phyloP scores from a whole-genome alignment of 1,140 invertebrate genomes.

The Octopus sinensis region DNA sequence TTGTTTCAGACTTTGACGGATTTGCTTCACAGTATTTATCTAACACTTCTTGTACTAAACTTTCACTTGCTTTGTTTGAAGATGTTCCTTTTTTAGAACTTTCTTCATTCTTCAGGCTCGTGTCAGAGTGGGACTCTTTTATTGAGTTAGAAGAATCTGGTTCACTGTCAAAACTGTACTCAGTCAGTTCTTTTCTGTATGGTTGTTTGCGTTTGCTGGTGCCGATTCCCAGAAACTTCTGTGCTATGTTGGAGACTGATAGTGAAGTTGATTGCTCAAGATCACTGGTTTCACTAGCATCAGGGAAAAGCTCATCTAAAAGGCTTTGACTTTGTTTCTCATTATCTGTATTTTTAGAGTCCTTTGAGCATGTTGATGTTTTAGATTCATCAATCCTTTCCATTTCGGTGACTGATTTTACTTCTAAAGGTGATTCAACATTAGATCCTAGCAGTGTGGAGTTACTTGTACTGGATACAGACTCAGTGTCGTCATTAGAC shows the following conservation, averaged over 20 bases:
- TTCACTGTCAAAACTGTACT: constrained; percentile 15
- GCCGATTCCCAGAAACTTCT: constrained; percentile 21
- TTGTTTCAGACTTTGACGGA: not conserved
- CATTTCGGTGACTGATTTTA: not conserved
- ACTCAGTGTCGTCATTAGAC: not conserved
- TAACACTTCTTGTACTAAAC: not conserved
- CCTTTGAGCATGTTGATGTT: not conserved
- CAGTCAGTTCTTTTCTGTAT: constrained; percentile 17
- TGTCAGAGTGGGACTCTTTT: too few species aligned
- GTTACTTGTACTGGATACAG: not conserved
- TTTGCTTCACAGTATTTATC: not conserved
- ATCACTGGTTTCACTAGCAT: not conserved
- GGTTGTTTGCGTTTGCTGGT: constrained; percentile 18
- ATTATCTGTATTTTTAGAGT: not conserved
- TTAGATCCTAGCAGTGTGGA: not conserved
- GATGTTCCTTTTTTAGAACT: not conserved
- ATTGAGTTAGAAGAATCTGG: not conserved
- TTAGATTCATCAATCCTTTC: not conserved
- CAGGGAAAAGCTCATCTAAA: not conserved
- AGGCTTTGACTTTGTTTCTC: constrained; percentile 9
- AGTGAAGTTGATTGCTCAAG: not conserved
- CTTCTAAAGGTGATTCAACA: not conserved
- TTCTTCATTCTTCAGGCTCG: too few species aligned
- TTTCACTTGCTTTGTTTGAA: not conserved
- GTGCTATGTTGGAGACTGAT: constrained; percentile 17